phyloP scores from a whole-genome alignment of 2,888 invertebrate genomes.

The Mallateleia sp. region DNA sequence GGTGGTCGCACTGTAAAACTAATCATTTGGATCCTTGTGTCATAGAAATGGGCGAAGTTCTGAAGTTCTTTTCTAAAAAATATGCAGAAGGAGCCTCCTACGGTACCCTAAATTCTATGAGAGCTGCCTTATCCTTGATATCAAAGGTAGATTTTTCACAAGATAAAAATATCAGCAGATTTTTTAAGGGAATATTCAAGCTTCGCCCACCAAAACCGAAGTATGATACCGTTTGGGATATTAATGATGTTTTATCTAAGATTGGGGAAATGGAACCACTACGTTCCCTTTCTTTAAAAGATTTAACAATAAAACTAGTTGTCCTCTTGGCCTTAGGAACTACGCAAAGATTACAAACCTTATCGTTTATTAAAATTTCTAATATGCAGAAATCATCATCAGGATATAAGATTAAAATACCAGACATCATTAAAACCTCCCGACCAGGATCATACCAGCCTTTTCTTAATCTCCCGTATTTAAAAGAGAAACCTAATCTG shows the following conservation, averaged over 20 bases:
- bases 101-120: slow-evolving; percentile 62
- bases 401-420: slow-evolving; percentile 37
- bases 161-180: slow-evolving; percentile 27
- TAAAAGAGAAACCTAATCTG: slow-evolving; percentile 7
- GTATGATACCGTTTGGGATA: slow-evolving; percentile 65
- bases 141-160: slow-evolving; percentile 38
- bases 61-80: slow-evolving; percentile 55
- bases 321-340: slow-evolving; percentile 52
- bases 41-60: too few species aligned
- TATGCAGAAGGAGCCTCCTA: slow-evolving; percentile 55
- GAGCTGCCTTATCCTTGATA: slow-evolving; percentile 67
- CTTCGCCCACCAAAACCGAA: slow-evolving; percentile 50
- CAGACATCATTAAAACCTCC: slow-evolving; percentile 52
- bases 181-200: slow-evolving; percentile 59
- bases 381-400: not conserved
- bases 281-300: slow-evolving; percentile 1
- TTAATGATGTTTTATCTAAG: slow-evolving; percentile 34
- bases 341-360: slow-evolving; percentile 58
- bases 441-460: slow-evolving; percentile 48
- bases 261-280: slow-evolving; percentile 32
- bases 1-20: too few species aligned
- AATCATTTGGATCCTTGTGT: too few species aligned
- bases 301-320: slow-evolving; percentile 44
- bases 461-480: slow-evolving; percentile 33
- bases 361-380: slow-evolving; percentile 50